Evolutionary conservation across 2,888 invertebrate genomes (phyloP).

Genomic region (Hypena proboscidalis): DNA sequence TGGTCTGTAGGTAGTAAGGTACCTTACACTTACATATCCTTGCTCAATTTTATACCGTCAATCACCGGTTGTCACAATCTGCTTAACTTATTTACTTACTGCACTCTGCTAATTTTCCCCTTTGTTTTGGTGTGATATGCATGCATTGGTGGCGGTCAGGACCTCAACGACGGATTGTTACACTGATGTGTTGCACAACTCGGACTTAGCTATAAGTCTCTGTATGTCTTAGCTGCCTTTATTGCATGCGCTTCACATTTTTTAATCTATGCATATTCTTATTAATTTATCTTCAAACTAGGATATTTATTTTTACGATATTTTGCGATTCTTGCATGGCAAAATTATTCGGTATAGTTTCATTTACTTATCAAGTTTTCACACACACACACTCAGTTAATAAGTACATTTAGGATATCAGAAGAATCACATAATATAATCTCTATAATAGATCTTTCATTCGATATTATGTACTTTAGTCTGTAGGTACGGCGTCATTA

Average conservation of each 20-base stretch:
- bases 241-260: constrained; percentile 40
- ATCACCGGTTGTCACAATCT: constrained; percentile 14
- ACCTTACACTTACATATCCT: too few species aligned
- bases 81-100: constrained; percentile 36
- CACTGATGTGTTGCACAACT: constrained; percentile 66
- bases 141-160: constrained; percentile 78
- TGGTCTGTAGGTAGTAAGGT: too few species aligned
- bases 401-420: constrained; percentile 24
- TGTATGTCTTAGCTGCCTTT: constrained; percentile 38
- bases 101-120: constrained; percentile 70
- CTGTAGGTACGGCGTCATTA: constrained; percentile 37
- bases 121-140: constrained; percentile 77
- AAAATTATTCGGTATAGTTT: constrained; percentile 6
- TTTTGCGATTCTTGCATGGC: constrained; percentile 22
- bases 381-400: constrained; percentile 28
- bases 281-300: constrained; percentile 10
- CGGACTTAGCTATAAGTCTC: constrained; percentile 42
- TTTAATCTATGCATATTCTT: constrained; percentile 19
- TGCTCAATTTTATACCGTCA: constrained; percentile 2
- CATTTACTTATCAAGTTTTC: too few species aligned
- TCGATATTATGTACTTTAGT: constrained; percentile 29
- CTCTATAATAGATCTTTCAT: constrained; percentile 31
- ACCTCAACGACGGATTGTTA: constrained; percentile 82
- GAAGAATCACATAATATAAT: constrained; percentile 12
- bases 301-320: neutral